Conservation (phyloP, 2,797 vertebrate species). For the Galago senegalensis region DNA sequence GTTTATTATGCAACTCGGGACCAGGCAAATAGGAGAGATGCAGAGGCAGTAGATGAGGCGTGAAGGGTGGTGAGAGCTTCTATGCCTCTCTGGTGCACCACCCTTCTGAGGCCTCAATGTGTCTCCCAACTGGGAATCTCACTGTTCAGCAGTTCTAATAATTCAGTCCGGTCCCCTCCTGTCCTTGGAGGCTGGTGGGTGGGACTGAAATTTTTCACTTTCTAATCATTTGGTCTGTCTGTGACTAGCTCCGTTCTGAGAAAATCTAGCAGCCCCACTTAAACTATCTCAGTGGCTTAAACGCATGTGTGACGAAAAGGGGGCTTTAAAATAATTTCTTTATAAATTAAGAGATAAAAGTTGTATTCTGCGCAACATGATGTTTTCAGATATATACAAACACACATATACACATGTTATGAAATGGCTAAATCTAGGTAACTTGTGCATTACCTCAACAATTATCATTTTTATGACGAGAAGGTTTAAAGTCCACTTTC, state of each 20-base stretch:
- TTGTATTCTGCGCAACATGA: neutral
- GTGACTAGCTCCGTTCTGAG: neutral
- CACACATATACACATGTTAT: neutral
- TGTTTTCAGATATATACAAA: neutral
- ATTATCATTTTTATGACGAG: neutral
- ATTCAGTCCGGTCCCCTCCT: neutral
- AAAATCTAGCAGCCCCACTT: too few relatives aligned
- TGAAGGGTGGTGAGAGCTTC: too few relatives aligned
- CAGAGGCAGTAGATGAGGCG: neutral
- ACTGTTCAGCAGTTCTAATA: neutral
- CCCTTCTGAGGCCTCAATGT: neutral
- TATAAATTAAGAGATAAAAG: neutral
- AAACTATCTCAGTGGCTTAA: neutral
- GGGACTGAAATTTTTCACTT: neutral
- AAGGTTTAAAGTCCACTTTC: neutral
- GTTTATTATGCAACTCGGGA: neutral
- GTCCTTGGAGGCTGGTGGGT: neutral
- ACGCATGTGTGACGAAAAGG: neutral
- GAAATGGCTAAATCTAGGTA: neutral
- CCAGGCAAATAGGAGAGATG: neutral
- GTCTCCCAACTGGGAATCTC: neutral
- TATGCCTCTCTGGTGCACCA: accelerated
- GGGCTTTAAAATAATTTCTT: neutral
- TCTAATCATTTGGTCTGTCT: neutral
- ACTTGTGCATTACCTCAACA: neutral